These are phyloP conservation scores for Poeciliopsis retropinna DNA, from an alignment of 2,113 vertebrate species.

Conservation along the genomic window DNA sequence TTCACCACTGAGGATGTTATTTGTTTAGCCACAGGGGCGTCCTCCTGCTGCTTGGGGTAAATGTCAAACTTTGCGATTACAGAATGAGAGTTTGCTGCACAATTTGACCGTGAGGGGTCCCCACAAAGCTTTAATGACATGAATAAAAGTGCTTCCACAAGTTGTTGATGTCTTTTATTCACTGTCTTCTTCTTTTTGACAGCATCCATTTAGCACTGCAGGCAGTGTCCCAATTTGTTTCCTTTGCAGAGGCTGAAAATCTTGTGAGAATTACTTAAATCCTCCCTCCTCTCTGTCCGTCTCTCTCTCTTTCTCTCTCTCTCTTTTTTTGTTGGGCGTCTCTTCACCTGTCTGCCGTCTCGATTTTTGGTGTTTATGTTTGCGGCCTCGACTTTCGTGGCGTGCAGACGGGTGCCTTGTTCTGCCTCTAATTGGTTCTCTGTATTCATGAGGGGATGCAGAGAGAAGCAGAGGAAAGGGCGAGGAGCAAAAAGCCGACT, in stretches of 20 bases:
- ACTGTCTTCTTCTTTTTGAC: slow-evolving; percentile 20
- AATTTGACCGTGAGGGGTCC: slow-evolving; percentile 29
- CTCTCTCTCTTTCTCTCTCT: neutral
- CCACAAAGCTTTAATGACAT: slow-evolving; percentile 27
- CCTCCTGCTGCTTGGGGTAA: slow-evolving; percentile 53
- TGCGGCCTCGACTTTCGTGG: slow-evolving; percentile 44
- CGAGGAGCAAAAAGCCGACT: slow-evolving; percentile 53
- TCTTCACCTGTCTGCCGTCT: slow-evolving; percentile 29
- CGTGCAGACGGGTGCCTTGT: slow-evolving; percentile 61
- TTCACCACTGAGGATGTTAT: slow-evolving; percentile 59
- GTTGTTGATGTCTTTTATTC: slow-evolving; percentile 15
- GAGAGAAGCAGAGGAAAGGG: slow-evolving; percentile 43
- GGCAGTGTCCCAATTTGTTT: slow-evolving; percentile 29
- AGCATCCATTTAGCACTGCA: slow-evolving; percentile 8
- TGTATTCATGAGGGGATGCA: slow-evolving; percentile 69
- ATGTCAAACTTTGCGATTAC: slow-evolving; percentile 40
- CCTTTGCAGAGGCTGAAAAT: slow-evolving; percentile 1
- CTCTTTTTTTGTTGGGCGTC: slow-evolving; percentile 1
- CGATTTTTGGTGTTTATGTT: slow-evolving; percentile 45
- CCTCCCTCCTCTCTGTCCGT: neutral
- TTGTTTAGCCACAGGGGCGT: slow-evolving; percentile 60
- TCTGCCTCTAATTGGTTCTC: slow-evolving; percentile 74
- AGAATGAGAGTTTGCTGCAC: slow-evolving; percentile 34
- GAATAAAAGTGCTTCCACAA: slow-evolving; percentile 18
- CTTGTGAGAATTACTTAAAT: slow-evolving; percentile 13